Conservation (phyloP, 1,140 invertebrate genomes). For the Aphaenogaster floridana region DNA sequence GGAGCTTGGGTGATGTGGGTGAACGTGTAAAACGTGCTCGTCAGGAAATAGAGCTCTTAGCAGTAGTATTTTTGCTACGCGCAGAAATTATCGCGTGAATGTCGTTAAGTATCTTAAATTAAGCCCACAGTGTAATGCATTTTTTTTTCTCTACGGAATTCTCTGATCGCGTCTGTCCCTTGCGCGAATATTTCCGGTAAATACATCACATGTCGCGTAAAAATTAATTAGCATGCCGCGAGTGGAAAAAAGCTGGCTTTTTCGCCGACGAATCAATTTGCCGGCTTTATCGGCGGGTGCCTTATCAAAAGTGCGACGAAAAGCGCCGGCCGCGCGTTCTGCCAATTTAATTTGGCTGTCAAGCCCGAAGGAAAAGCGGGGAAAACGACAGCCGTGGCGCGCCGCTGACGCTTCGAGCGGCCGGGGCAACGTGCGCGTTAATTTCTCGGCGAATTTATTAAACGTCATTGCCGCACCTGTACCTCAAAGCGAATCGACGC, state of each 20-base stretch:
- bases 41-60: conserved; percentile 28
- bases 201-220: background rate
- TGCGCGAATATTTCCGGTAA: background rate
- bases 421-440: conserved; percentile 33
- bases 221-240: conserved; percentile 43
- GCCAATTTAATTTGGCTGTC: conserved; percentile 61
- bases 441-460: conserved; percentile 78
- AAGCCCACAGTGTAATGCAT: background rate
- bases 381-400: conserved; percentile 32
- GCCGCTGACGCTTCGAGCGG: conserved; percentile 32
- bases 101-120: conserved; percentile 23
- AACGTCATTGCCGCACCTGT: conserved; percentile 65
- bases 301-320: conserved; percentile 56
- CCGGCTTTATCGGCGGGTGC: conserved; percentile 47
- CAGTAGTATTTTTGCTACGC: conserved; percentile 9
- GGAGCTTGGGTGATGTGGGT: conserved; percentile 3
- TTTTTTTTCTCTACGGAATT: background rate
- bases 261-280: conserved; percentile 43
- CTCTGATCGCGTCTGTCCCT: background rate
- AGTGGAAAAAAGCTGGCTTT: conserved; percentile 17
- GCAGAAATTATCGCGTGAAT: conserved; percentile 14
- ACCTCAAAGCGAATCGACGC: conserved; percentile 55
- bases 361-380: conserved; percentile 34
- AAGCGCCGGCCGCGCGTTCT: conserved; percentile 36
- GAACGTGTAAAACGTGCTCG: conserved; percentile 17